Evolutionary conservation across 1,140 invertebrate species (phyloP).

Genomic region (Aphelinus certus): DNA sequence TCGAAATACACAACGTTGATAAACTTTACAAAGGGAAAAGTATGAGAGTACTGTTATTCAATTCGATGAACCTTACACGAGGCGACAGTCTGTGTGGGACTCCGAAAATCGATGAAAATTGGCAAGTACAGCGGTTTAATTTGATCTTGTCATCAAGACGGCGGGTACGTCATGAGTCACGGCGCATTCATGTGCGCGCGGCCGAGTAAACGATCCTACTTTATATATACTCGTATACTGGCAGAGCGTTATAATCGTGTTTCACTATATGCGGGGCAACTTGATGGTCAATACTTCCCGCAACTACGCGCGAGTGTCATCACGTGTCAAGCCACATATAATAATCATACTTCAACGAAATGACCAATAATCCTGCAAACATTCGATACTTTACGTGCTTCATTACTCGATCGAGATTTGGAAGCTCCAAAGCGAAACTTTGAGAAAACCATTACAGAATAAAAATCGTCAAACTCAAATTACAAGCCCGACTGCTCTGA

Average conservation of each 20-base stretch:
- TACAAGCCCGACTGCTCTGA: too few relatives aligned
- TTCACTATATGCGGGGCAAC: constrained; percentile 18
- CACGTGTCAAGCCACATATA: background rate
- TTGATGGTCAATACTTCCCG: background rate
- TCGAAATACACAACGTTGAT: background rate
- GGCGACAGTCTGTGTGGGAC: too few relatives aligned
- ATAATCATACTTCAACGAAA: background rate
- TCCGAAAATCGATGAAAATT: background rate
- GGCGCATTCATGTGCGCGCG: background rate
- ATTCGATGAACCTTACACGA: too few relatives aligned
- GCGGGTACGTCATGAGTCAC: constrained; percentile 6
- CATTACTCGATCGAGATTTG: too few relatives aligned
- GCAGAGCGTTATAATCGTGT: constrained; percentile 21
- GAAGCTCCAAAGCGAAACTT: too few relatives aligned
- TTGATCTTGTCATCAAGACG: background rate
- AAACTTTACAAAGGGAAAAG: too few relatives aligned
- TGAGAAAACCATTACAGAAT: too few relatives aligned
- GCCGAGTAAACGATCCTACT: constrained; percentile 6
- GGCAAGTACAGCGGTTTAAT: background rate
- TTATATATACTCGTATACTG: background rate
- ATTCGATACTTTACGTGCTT: too few relatives aligned
- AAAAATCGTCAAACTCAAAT: too few relatives aligned
- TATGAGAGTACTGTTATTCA: too few relatives aligned
- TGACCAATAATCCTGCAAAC: background rate
- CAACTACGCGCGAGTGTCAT: background rate